Base-by-base conservation (phyloP, 2,113 vertebrate species). In the Excalfactoria chinensis region DNA sequence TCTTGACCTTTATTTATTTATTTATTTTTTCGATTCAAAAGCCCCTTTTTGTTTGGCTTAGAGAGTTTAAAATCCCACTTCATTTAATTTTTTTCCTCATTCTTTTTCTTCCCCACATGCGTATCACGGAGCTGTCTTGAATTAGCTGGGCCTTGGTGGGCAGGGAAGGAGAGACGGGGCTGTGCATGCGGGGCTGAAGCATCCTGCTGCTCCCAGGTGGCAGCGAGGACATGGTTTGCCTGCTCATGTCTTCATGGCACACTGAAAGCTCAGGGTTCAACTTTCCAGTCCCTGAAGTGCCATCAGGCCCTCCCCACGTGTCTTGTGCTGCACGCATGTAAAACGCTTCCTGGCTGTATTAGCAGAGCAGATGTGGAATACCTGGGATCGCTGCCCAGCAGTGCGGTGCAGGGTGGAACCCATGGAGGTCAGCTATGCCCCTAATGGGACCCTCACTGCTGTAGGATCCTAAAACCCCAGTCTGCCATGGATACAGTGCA, bases 1-100 rank as follows among this genome's bases (percentile, higher is more conserved):
- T 85, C 97, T 96, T 97, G 83, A 94, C 93, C 84, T 95, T 86
- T 93, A 87, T 96, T 93, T 91, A 70, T 82, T 95, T 95, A 37
- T 82, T 95, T 95, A 37, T 84, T 87, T 90, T 90, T 90, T 88
- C 35, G 79, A 90, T 89, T 82, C 68, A 87, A 75, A 80, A 88
- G 32, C 74, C 95, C 87, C 76, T 91, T 96, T 96, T 96, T 91
- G 82, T 87, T 95, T 93, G 92, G 93, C 95, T 22, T 92, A 67
- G 71, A 90, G 69, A 68, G 74, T 89, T 90, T 84, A 17, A 91
- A 91, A 87, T 40, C 88, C 23, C 49, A 69, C 19, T 87, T 87
- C 5, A 77, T 71, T 71, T 78, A 28, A 43, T 70, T 64, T 55
- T 43, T 28, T 78, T 28, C 58, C 80, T 25, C 6, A 11, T 89